A percentile compares a stretch with the other conserved stretches of the same genome.
Evolutionary conservation across 1,140 invertebrate species (phyloP).

Genomic region (Neodiprion virginianus): DNA sequence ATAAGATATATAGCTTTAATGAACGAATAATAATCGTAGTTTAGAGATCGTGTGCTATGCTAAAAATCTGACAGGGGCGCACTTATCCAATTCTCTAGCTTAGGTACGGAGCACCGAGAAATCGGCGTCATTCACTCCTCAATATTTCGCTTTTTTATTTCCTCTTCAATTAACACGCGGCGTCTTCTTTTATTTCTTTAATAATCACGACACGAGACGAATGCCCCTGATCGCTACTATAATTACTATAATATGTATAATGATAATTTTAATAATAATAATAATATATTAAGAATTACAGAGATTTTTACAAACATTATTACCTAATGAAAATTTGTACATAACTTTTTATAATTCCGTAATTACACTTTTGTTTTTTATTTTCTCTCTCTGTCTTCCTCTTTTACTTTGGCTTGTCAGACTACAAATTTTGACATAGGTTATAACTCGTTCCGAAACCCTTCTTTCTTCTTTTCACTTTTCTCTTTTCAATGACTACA

Average conservation of each 20-base stretch:
- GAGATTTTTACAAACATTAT: conserved; percentile 52
- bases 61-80: not conserved
- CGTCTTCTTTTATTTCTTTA: not conserved
- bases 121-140: not conserved
- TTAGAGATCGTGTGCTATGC: conserved; percentile 4
- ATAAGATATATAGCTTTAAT: not conserved
- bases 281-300: no score
- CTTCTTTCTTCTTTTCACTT: conserved; percentile 26
- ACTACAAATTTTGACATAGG: no score
- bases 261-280: not conserved
- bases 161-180: not conserved
- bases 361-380: conserved; percentile 46
- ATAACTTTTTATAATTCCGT: conserved; percentile 44
- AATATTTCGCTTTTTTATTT: not conserved
- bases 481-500: conserved; percentile 12
- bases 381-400: conserved; percentile 20
- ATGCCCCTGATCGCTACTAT: not conserved
- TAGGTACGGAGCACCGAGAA: not conserved
- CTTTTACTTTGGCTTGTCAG: not conserved
- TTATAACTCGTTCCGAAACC: no score
- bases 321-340: conserved; percentile 57
- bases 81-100: not conserved
- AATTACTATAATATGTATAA: not conserved
- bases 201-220: not conserved
- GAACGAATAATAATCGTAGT: not conserved